Evolutionary conservation across 2,113 vertebrate genomes (phyloP).

Genomic region (Erythrocercus mccallii): DNA sequence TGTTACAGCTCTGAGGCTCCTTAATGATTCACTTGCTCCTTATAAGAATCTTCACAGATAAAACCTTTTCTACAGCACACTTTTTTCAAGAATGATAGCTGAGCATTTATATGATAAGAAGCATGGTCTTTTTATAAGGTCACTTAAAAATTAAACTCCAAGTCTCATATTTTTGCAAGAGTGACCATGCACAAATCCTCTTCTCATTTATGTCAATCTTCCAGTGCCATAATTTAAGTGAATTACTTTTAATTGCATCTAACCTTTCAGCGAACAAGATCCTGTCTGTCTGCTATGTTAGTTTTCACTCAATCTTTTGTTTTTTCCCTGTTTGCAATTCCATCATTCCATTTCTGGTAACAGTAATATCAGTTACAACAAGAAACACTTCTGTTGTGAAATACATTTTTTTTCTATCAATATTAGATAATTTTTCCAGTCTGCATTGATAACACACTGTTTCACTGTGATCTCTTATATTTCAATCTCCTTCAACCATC

Average conservation of each 20-base stretch:
- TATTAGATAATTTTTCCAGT: background rate
- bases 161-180: background rate
- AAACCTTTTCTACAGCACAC: background rate
- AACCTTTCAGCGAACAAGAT: background rate
- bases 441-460: background rate
- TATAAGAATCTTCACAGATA: background rate
- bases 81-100: background rate
- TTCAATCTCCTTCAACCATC: background rate
- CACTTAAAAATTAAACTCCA: background rate
- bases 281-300: background rate
- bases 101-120: background rate
- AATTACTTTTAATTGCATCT: constrained; percentile 26
- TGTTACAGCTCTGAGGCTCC: background rate
- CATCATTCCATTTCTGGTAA: background rate
- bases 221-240: background rate
- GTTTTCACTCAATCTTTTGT: background rate
- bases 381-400: background rate
- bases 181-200: background rate
- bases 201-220: background rate
- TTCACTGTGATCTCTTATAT: background rate
- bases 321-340: background rate
- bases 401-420: background rate
- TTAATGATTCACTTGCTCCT: background rate
- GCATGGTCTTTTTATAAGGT: background rate
- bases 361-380: background rate